phyloP scores from a whole-genome alignment of 1,140 invertebrate species.

The Anadara kagoshimensis region DNA sequence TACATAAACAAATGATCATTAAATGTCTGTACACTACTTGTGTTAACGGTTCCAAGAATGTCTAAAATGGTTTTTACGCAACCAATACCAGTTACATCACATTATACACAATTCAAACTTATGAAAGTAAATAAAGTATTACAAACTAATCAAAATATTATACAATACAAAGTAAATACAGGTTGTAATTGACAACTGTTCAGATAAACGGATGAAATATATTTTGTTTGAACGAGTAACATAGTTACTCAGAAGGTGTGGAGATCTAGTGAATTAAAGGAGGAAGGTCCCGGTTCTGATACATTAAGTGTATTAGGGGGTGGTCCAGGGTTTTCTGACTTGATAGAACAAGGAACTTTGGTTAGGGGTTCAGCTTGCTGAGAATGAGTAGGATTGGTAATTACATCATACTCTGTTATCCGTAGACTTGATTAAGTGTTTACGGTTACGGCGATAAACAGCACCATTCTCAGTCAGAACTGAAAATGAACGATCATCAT shows the following conservation, averaged over 20 bases:
- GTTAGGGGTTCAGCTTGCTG: not conserved
- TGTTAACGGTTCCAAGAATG: too few species aligned
- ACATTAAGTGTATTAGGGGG: not conserved
- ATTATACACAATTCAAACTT: too few species aligned
- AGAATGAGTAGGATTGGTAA: not conserved
- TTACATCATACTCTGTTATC: not conserved
- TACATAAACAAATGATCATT: too few species aligned
- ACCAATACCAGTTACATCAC: too few species aligned
- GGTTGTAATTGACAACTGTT: too few species aligned
- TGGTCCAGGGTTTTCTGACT: too few species aligned
- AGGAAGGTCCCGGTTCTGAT: not conserved
- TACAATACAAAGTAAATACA: too few species aligned
- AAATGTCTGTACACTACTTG: too few species aligned
- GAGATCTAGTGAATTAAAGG: not conserved
- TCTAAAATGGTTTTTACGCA: too few species aligned
- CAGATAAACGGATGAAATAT: too few species aligned
- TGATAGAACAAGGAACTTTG: not conserved
- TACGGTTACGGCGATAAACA: not conserved
- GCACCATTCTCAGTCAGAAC: slow-evolving; percentile 6
- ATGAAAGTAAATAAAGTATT: too few species aligned
- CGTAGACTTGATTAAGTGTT: slow-evolving; percentile 1
- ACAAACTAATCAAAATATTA: too few species aligned
- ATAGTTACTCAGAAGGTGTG: not conserved
- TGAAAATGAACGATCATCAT: not conserved
- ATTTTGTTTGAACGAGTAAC: slow-evolving; percentile 5